phyloP scores from a whole-genome alignment of 2,888 invertebrate genomes.

The Drosophila nr. medialis region DNA sequence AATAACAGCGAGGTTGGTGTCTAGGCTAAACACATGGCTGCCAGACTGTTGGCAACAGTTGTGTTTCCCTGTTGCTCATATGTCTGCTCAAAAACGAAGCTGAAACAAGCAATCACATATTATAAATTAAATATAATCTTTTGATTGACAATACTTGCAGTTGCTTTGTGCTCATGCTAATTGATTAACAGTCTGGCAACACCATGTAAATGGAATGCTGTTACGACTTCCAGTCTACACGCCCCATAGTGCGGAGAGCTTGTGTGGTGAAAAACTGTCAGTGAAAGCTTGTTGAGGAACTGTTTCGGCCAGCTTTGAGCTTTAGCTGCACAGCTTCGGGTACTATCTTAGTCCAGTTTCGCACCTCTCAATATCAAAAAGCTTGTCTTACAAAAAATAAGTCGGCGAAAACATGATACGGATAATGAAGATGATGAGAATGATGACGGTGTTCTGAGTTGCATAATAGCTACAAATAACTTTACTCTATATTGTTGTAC shows the following conservation, averaged over 20 bases:
- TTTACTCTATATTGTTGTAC: not conserved
- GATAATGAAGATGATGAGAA: not conserved
- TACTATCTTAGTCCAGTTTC: not conserved
- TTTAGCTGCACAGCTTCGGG: not conserved
- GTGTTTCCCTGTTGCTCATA: not conserved
- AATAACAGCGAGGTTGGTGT: conserved; percentile 31
- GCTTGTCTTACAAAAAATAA: not conserved
- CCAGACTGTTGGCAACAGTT: conserved; percentile 7
- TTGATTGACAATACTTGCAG: no score
- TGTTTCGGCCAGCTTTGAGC: conserved; percentile 3
- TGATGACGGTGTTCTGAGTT: not conserved
- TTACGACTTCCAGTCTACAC: conserved; percentile 42
- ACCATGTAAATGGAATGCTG: not conserved
- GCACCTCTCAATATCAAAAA: not conserved
- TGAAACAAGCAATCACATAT: not conserved
- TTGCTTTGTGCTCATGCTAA: not conserved
- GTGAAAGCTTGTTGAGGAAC: not conserved
- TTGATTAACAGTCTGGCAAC: conserved; percentile 27
- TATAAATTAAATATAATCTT: not conserved
- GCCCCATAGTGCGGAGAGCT: not conserved
- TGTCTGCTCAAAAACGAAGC: not conserved
- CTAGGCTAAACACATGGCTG: conserved; percentile 16
- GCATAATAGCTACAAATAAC: not conserved
- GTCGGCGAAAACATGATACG: no score
- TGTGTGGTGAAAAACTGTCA: conserved; percentile 19